A percentile compares a stretch with the other conserved stretches of the same genome.
These are phyloP conservation scores for Denticeps clupeoides DNA, from an alignment of 2,797 vertebrate genomes.

Conservation along the genomic window DNA sequence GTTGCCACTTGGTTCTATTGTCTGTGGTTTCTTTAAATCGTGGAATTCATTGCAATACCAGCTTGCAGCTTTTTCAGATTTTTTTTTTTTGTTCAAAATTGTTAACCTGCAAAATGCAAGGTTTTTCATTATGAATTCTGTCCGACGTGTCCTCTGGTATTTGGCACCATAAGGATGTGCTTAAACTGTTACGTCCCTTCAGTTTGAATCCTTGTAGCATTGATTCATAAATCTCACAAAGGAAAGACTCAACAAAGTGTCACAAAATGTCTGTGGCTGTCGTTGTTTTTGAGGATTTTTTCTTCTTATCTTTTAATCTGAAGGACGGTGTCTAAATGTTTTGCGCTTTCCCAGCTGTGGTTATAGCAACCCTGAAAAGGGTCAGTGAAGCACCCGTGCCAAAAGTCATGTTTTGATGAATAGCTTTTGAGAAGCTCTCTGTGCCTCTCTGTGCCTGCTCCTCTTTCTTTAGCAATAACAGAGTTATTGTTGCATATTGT, in stretches of 20 bases:
- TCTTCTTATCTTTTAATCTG: constrained; percentile 10
- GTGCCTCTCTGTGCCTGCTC: too few species aligned
- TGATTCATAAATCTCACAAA: background rate
- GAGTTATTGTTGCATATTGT: too few species aligned
- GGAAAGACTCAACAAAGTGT: constrained; percentile 10
- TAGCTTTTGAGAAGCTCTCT: constrained; percentile 10
- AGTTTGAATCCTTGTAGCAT: too few species aligned
- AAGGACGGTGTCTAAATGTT: constrained; percentile 21
- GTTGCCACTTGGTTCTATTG: background rate
- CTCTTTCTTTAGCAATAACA: too few species aligned
- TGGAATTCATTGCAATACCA: background rate
- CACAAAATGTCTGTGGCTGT: constrained; percentile 7
- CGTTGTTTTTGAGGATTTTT: constrained; percentile 15
- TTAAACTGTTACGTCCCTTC: too few species aligned
- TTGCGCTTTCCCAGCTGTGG: constrained; percentile 16
- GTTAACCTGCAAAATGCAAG: too few species aligned
- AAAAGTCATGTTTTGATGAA: background rate
- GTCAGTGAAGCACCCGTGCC: background rate
- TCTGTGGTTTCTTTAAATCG: background rate
- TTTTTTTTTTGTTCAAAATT: background rate
- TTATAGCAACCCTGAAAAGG: constrained; percentile 2
- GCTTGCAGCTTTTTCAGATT: background rate
- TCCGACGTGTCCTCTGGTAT: too few species aligned
- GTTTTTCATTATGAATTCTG: too few species aligned
- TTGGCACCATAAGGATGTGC: too few species aligned